Conservation (phyloP, 2,797 vertebrate genomes). For the Pseudochirops corinnae region DNA sequence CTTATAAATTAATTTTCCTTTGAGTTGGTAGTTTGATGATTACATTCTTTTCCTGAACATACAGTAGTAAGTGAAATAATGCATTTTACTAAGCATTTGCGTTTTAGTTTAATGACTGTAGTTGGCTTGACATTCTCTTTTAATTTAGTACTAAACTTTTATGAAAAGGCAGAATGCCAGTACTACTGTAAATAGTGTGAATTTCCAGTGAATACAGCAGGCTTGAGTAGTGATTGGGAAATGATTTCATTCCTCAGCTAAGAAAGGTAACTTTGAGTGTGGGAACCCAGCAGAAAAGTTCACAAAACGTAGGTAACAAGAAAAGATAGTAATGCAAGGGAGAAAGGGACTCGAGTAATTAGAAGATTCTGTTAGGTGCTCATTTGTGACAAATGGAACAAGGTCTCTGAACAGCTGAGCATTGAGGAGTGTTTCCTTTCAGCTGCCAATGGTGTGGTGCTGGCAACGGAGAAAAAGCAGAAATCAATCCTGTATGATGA, state of each 20-base stretch:
- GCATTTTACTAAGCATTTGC: neutral
- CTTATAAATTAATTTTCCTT: neutral
- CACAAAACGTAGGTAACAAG: slow-evolving; percentile 32
- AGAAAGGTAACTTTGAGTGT: slow-evolving; percentile 18
- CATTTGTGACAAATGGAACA: neutral
- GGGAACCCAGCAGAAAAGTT: slow-evolving; percentile 40
- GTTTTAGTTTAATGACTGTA: neutral
- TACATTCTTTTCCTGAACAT: neutral
- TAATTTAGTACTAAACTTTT: slow-evolving; percentile 9
- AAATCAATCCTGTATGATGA: slow-evolving; percentile 99
- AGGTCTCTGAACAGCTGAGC: slow-evolving; percentile 34
- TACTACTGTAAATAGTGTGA: slow-evolving; percentile 44
- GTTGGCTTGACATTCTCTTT: slow-evolving; percentile 52
- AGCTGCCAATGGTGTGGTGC: slow-evolving; percentile 98
- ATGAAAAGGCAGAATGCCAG: slow-evolving; percentile 21
- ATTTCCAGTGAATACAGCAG: neutral
- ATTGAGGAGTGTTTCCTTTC: slow-evolving; percentile 65
- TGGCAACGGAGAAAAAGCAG: slow-evolving; percentile 99
- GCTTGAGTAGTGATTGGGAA: neutral
- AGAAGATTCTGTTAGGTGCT: slow-evolving; percentile 26
- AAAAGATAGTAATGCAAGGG: neutral
- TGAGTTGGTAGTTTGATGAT: neutral
- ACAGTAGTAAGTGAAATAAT: neutral
- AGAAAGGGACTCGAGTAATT: slow-evolving; percentile 12
- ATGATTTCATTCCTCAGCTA: slow-evolving; percentile 36